These are phyloP conservation scores for Gnatocerus cornutus DNA, from an alignment of 2,888 invertebrate genomes.

Conservation along the genomic window DNA sequence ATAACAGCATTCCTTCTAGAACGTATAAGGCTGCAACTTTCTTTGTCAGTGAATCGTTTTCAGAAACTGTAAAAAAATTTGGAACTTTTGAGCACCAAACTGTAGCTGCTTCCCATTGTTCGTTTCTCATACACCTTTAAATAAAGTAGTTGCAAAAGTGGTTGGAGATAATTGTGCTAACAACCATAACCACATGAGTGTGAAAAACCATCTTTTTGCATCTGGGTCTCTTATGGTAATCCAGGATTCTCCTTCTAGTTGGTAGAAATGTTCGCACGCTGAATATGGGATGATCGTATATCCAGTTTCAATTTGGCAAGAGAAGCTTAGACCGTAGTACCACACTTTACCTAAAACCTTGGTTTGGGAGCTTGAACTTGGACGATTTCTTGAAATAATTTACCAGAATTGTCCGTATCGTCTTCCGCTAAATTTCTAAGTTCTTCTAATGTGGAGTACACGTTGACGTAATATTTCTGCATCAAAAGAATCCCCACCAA, in stretches of 20 bases:
- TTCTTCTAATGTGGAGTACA: conserved; percentile 69
- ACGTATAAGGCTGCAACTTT: conserved; percentile 73
- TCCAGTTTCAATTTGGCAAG: conserved; percentile 76
- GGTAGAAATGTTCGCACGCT: conserved; percentile 74
- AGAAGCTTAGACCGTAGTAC: conserved; percentile 76
- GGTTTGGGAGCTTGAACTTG: not conserved
- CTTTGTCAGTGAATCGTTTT: conserved; percentile 65
- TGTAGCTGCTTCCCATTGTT: conserved; percentile 75
- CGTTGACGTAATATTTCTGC: conserved; percentile 68
- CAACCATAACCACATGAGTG: conserved; percentile 77
- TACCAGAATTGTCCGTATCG: conserved; percentile 61
- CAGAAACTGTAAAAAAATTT: conserved; percentile 60
- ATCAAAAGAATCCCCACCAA: conserved; percentile 67
- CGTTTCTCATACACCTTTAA: conserved; percentile 74
- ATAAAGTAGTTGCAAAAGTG: conserved; percentile 8
- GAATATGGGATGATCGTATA: conserved; percentile 72
- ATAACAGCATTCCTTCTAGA: conserved; percentile 75
- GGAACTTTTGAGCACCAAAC: conserved; percentile 72
- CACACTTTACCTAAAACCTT: conserved; percentile 72
- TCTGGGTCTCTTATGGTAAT: conserved; percentile 71
- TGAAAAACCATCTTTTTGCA: conserved; percentile 74
- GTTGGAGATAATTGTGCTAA: not conserved
- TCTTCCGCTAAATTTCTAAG: conserved; percentile 63
- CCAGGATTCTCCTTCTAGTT: conserved; percentile 73
- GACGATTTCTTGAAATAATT: not conserved